Evolutionary conservation across 1,140 invertebrate species (phyloP).

Genomic region (Phenacoccus solenopsis): DNA sequence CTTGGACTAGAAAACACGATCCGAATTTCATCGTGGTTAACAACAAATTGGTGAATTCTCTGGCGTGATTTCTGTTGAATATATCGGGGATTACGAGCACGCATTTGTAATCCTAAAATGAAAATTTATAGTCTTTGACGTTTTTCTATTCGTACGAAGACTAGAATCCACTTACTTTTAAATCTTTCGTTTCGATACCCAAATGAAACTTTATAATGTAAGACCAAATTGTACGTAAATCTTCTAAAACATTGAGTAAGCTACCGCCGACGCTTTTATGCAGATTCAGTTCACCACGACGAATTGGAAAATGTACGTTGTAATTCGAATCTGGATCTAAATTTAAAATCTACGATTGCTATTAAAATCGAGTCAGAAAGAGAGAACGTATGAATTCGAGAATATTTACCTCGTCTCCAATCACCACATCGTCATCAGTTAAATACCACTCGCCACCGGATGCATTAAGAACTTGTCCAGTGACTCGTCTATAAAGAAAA

Average conservation of each 20-base stretch:
- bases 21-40: conserved; percentile 74
- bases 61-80: conserved; percentile 74
- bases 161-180: conserved; percentile 41
- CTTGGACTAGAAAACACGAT: conserved; percentile 77
- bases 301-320: conserved; percentile 80
- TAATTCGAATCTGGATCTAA: conserved; percentile 58
- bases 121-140: conserved; percentile 19
- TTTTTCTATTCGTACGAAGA: not conserved
- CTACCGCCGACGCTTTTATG: conserved; percentile 72
- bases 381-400: no score
- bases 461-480: conserved; percentile 46
- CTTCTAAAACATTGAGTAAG: conserved; percentile 63
- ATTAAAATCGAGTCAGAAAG: not conserved
- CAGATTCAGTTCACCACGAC: conserved; percentile 72
- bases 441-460: conserved; percentile 42
- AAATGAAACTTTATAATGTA: conserved; percentile 61
- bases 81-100: conserved; percentile 84
- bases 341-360: conserved; percentile 50
- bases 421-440: conserved; percentile 44
- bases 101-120: conserved; percentile 57
- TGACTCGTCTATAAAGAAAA: conserved; percentile 40
- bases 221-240: conserved; percentile 79
- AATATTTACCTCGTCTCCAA: conserved; percentile 46
- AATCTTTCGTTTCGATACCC: conserved; percentile 57
- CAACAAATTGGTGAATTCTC: conserved; percentile 69